Conservation (phyloP, 2,888 invertebrate species). For the Zhuqinia jingwanae region DNA sequence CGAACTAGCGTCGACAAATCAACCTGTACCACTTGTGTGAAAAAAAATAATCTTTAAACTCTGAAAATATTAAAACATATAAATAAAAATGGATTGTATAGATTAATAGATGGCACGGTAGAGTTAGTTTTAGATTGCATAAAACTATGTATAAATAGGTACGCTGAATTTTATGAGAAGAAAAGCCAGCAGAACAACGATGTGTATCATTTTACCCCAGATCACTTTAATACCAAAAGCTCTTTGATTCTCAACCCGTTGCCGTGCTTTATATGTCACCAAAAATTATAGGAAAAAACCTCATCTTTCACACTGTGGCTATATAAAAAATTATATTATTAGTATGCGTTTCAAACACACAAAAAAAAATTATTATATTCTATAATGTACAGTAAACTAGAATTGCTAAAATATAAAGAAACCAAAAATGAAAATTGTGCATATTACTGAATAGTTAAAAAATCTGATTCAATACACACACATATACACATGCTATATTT, state of each 20-base stretch:
- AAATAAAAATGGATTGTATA: background rate
- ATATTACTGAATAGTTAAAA: too few species aligned
- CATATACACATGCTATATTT: too few species aligned
- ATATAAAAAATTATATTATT: background rate
- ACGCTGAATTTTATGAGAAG: too few species aligned
- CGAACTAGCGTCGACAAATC: conserved; percentile 64
- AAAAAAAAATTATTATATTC: background rate
- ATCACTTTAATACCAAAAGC: background rate
- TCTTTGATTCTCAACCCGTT: background rate
- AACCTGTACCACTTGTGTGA: conserved; percentile 57
- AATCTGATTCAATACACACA: too few species aligned
- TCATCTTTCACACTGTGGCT: conserved; percentile 3
- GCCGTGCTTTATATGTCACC: background rate
- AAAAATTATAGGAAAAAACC: too few species aligned
- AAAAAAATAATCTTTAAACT: conserved; percentile 17
- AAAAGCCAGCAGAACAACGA: background rate
- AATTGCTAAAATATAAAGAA: background rate
- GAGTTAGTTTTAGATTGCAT: background rate
- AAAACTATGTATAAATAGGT: too few species aligned
- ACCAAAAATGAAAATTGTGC: background rate
- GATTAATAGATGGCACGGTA: background rate
- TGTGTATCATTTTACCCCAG: background rate
- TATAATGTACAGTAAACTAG: background rate
- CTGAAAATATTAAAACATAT: background rate
- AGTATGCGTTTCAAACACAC: background rate